Conservation (phyloP, 2,113 vertebrate genomes). For the Zeus faber region DNA sequence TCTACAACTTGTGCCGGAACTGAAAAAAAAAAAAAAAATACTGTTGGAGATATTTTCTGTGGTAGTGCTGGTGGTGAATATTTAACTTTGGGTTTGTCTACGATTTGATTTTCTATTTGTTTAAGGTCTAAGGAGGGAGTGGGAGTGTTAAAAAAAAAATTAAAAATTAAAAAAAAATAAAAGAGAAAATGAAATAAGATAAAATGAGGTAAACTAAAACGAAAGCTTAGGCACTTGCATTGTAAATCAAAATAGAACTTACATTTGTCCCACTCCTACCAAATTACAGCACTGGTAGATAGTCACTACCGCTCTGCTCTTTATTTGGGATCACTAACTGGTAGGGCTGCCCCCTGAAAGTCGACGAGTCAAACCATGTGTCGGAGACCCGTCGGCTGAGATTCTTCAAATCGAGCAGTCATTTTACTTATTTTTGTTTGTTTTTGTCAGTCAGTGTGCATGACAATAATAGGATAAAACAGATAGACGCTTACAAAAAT, state of each 20-base stretch:
- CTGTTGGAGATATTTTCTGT: constrained; percentile 43
- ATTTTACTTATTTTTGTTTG: too few relatives aligned
- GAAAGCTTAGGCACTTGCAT: constrained; percentile 68
- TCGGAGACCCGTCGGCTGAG: too few relatives aligned
- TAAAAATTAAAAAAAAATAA: background rate
- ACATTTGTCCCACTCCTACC: constrained; percentile 35
- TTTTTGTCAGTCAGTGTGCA: too few relatives aligned
- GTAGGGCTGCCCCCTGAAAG: too few relatives aligned
- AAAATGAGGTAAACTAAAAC: constrained; percentile 2
- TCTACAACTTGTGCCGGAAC: constrained; percentile 65
- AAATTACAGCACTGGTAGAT: constrained; percentile 52
- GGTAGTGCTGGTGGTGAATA: constrained; percentile 41
- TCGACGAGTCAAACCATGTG: too few relatives aligned
- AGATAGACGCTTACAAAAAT: too few relatives aligned
- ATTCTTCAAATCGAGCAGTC: too few relatives aligned
- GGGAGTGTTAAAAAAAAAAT: constrained; percentile 38
- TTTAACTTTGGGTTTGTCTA: constrained; percentile 43
- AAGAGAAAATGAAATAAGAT: background rate
- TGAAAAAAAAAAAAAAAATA: constrained; percentile 19
- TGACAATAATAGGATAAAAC: too few relatives aligned
- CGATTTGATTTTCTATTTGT: constrained; percentile 51
- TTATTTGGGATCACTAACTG: too few relatives aligned
- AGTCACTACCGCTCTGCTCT: constrained; percentile 21
- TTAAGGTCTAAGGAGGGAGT: constrained; percentile 46
- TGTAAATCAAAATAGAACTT: constrained; percentile 48